Base-by-base conservation (phyloP, 2,797 vertebrate genomes). In the Coranthus polyacanthus region DNA sequence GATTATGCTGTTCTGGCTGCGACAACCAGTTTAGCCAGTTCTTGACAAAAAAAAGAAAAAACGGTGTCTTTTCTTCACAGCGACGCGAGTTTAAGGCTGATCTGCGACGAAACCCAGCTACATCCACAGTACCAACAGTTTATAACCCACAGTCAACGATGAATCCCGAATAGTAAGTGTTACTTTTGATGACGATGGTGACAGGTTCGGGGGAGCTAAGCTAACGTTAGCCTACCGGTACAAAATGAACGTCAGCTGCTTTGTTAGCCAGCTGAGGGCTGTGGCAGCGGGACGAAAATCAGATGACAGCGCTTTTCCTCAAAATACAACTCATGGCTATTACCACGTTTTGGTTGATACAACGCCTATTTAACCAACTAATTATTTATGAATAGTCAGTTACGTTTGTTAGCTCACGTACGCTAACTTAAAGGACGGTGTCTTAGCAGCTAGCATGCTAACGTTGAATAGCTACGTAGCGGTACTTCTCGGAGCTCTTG, bases 91-190 rank as follows among this genome's bases (percentile, higher is more conserved):
- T 16, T 6, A 7, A 54, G 17, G 38, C 66, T 66, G 9, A 24
- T 11, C 72, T 17, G 57, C 51, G 52, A 74, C 72, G 16, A 62
- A 16, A 26, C 36, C 49, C 67, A 53, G 47, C 76, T 39, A 38
- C 69, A n/a, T 76, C 53, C 69, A 51, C 50, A 29, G 38, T 20
- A 53, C 66, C 70, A 34, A 68, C 72, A 32, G 46, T 82, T 89
- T 79, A 86, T 85, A 86, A 88, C 90, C 93, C 85, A 92, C 92
- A 94, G 93, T 92, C 95, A 89, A 94, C 95, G 91, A 98, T 98
- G 96, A 98, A 98, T 94, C 96, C 96, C 68, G 96, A 98, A 94
- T 97, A 97, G 96, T 97, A 93, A 97, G 97, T 97, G 72, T 1
- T 38, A 3, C 8, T 52, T 72, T 57, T 49, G 37, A 5, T 47